Evolutionary conservation across 35 echinoderm and acorn worm genomes (phyloP).

Genomic region (Holothuria glaberrima): DNA sequence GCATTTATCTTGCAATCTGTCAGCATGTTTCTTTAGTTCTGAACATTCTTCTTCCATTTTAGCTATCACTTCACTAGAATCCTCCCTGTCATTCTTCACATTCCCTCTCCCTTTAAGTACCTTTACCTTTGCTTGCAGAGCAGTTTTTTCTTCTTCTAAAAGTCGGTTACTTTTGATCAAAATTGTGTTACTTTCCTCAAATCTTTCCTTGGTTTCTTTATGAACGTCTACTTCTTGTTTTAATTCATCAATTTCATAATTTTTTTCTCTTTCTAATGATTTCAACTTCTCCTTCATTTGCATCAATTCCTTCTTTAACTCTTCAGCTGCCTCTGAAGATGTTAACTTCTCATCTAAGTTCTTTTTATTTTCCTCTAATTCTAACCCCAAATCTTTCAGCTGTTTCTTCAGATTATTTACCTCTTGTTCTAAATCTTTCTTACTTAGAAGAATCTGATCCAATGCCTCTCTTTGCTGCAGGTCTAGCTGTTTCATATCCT

Average conservation of each 20-base stretch:
- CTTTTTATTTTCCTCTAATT: constrained; percentile 39
- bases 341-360: constrained; percentile 23
- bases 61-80: constrained; percentile 12
- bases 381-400: constrained; percentile 1
- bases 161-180: constrained; percentile 28
- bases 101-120: not conserved
- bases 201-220: constrained; percentile 17
- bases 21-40: constrained; percentile 46
- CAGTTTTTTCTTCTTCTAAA: constrained; percentile 11
- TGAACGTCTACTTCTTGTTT: constrained; percentile 52
- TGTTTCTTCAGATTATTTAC: not conserved
- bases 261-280: constrained; percentile 44
- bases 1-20: constrained; percentile 39
- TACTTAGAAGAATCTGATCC: constrained; percentile 21
- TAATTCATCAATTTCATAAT: constrained; percentile 57
- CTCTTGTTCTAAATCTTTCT: constrained; percentile 1
- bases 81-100: not conserved
- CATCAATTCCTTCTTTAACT: constrained; percentile 40
- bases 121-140: not conserved
- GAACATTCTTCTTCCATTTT: constrained; percentile 63
- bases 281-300: constrained; percentile 19
- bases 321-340: constrained; percentile 1
- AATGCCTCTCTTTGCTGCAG: constrained; percentile 64
- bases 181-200: constrained; percentile 33
- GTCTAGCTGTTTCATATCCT: constrained; percentile 63